phyloP scores from a whole-genome alignment of 2,113 vertebrate species.

The Ovibos moschatus region DNA sequence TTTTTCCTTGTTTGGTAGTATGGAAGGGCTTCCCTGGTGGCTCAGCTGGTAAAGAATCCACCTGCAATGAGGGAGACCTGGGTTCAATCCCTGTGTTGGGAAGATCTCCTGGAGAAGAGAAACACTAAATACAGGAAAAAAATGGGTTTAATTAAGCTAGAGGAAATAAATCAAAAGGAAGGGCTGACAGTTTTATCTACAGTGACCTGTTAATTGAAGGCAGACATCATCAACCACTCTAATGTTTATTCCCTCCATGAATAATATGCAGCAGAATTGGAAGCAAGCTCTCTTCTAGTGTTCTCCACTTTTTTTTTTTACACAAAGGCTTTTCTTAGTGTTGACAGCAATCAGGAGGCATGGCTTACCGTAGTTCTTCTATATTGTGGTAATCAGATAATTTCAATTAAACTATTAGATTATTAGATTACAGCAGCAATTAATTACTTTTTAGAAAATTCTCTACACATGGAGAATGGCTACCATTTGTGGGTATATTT shows the following conservation, averaged over 20 bases:
- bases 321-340: not conserved
- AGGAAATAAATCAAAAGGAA: constrained; percentile 7
- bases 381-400: not conserved
- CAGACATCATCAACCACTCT: constrained; percentile 28
- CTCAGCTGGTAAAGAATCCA: not conserved
- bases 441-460: not conserved
- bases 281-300: constrained; percentile 57
- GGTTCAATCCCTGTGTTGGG: not conserved
- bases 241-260: constrained; percentile 70
- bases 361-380: not conserved
- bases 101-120: not conserved
- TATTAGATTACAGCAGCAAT: not conserved
- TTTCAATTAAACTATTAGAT: not conserved
- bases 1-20: not conserved
- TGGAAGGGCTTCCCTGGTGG: not conserved
- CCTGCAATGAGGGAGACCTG: not conserved
- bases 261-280: constrained; percentile 56
- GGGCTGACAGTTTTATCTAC: constrained; percentile 24
- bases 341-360: not conserved
- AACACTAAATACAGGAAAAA: not conserved
- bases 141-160: constrained; percentile 25
- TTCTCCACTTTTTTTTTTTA: constrained; percentile 47
- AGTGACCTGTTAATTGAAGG: constrained; percentile 18
- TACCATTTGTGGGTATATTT: not conserved
- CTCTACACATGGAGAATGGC: not conserved